These are phyloP conservation scores for Onychostoma macrolepis DNA, from an alignment of 2,113 vertebrate species.

Conservation along the genomic window DNA sequence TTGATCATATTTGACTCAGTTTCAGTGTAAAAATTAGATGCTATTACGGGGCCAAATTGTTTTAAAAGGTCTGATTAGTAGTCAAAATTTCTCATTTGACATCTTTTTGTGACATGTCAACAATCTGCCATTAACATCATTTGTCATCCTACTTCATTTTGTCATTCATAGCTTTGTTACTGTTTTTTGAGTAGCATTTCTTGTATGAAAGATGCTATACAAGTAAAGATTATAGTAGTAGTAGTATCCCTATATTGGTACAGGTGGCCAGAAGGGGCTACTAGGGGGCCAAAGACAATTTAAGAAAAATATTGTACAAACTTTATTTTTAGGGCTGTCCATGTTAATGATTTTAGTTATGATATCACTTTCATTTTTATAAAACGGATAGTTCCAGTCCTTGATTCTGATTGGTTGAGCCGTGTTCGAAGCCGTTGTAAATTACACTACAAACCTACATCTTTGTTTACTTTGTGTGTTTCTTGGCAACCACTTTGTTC, in stretches of 20 bases:
- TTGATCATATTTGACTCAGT: slow-evolving; percentile 16
- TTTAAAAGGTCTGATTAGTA: slow-evolving; percentile 16
- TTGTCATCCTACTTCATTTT: slow-evolving; percentile 41
- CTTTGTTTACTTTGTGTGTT: no score
- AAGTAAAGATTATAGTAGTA: not conserved
- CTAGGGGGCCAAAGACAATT: not conserved
- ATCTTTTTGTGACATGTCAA: not conserved
- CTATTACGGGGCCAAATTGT: not conserved
- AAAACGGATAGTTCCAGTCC: no score
- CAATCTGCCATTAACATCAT: slow-evolving; percentile 22
- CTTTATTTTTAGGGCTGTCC: not conserved
- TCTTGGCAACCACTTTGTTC: no score
- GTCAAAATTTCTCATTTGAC: slow-evolving; percentile 30
- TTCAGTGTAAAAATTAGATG: slow-evolving; percentile 11
- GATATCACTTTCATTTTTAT: not conserved
- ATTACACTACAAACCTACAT: no score
- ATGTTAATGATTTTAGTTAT: not conserved
- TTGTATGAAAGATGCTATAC: not conserved
- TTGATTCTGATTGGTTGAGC: no score
- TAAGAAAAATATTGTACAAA: not conserved
- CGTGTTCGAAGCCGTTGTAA: no score
- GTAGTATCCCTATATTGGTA: not conserved
- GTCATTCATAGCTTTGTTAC: not conserved
- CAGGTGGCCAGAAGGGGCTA: not conserved
- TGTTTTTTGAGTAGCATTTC: not conserved